Base-by-base conservation (phyloP, 2,797 vertebrate species). In the Phalloptychus januarius region DNA sequence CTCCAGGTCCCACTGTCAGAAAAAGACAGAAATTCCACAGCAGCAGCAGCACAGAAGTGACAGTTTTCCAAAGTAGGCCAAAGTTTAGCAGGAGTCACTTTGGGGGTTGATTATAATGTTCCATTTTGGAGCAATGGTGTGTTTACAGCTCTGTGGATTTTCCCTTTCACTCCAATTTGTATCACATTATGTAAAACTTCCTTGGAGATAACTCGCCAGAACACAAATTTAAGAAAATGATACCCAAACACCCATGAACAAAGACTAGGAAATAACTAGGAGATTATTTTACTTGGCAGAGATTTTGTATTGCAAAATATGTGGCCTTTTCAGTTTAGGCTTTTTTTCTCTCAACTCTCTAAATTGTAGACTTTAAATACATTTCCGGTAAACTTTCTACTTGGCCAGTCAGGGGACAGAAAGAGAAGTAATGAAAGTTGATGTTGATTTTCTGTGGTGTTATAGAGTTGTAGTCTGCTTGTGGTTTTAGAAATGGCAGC, bases 1-100 rank as follows among this genome's bases (percentile, higher is more conserved):
- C 88, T 91, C 77, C 86, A 87, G 89, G 88, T 93, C 92, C 87
- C 76, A 78, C 85, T 93, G 89, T 93, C 90, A 91, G 86, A 85
- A 87, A 91, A 81, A 72, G 63, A 33, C 69, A 44, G 20, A 81
- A 88, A 85, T 72, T 84, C 50, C 67, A 65, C 18, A 0, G 67
- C 75, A 83, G 40, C 8, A 44, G 42, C 25, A 86, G 69, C 40
- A 56, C 72, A 69, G 83, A 84, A 88, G 92, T 86, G 89, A 89
- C 82, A 89, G 79, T 87, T 86, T 88, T 76, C 74, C 67, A 81
- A 90, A 92, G 84, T 91, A 89, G 92, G 92, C 70, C 90, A 91
- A 91, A 91, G 87, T 91, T 91, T 73, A 81, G 44, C 71, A 74
- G 82, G 89, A 91, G 85, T 90, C 86, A 87, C 74, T 81, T 75